Evolutionary conservation across 2,113 vertebrate species (phyloP), one percentile per base, ranked within the genome.

Genomic region (Takifugu bimaculatus): DNA sequence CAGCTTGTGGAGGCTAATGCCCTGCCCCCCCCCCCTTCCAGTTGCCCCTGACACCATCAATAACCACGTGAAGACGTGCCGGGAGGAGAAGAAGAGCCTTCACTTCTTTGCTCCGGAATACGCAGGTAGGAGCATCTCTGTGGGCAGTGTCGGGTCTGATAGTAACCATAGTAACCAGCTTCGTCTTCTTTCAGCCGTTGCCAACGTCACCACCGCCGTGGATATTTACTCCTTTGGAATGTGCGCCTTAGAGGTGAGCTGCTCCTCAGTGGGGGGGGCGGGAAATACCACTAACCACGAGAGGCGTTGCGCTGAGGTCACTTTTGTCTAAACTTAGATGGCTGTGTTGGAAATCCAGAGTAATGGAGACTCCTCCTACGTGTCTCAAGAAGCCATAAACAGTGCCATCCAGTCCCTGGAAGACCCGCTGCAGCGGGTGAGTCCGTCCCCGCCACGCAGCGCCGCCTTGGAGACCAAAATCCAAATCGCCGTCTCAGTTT

Each of bases 161-260:
- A 6, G 28, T 29, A 29, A 63, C 54, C 20, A 4, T 67, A n/a
- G n/a, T 74, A 32, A 78, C 63, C 27, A 20, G 26, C 6, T 10
- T 64, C 4, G 32, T 9, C 13, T 58, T 13, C 55, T 78, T 84
- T 55, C 74, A 93, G 92, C 90, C 78, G 96, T 98, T 75, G 93
- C 94, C 75, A 93, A 91, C 6, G 97, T 99, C 63, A 99, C 97
- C 74, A 99, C 97, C 25, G 97, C 97, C 2, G 96, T 99, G 85
- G 97, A 99, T 84, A 99, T 99, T 73, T 99, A 99, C 81, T 99
- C 97, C 71, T 99, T 99, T 55, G 97, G 97, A 78, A 99, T 99
- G 97, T 99, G 97, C 87, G 97, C 97, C 43, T 92, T 99, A 87
- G 97, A 99, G 94, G 97, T 99, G 78, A 94, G 92, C 35, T 39